These are phyloP conservation scores for Nomada fucata DNA, from an alignment of 2,888 invertebrate genomes.

Conservation along the genomic window DNA sequence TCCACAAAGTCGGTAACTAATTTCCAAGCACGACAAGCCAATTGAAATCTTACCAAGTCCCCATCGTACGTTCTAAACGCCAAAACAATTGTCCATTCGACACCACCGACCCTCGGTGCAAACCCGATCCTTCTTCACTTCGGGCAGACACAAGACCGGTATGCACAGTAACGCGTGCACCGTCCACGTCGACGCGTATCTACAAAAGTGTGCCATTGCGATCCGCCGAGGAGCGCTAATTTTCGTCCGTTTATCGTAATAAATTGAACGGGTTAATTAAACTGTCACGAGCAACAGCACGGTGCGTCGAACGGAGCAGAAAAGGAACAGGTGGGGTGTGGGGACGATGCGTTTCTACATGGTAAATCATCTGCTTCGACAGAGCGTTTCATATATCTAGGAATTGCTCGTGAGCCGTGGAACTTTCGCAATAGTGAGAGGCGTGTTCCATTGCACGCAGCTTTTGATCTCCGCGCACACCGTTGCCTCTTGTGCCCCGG, in stretches of 20 bases:
- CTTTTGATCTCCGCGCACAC: conserved; percentile 62
- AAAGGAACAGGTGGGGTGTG: not conserved
- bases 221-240: conserved; percentile 3
- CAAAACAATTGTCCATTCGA: no score
- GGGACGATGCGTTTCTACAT: conserved; percentile 23
- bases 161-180: no score
- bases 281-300: not conserved
- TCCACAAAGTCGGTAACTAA: no score
- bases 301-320: not conserved
- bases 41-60: no score
- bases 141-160: no score
- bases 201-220: not conserved
- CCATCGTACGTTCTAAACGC: no score
- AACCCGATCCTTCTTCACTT: no score
- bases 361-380: conserved; percentile 53
- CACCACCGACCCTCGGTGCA: no score
- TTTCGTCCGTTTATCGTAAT: conserved; percentile 15
- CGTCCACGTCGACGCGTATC: no score
- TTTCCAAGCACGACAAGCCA: no score
- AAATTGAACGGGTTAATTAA: conserved; percentile 18
- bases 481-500: conserved; percentile 38
- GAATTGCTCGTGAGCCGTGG: conserved; percentile 50
- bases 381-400: conserved; percentile 56
- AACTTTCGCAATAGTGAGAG: conserved; percentile 77
- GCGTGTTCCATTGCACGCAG: conserved; percentile 74